phyloP scores from a whole-genome alignment of 2,888 invertebrate species.

The Drosophila bunnanda region DNA sequence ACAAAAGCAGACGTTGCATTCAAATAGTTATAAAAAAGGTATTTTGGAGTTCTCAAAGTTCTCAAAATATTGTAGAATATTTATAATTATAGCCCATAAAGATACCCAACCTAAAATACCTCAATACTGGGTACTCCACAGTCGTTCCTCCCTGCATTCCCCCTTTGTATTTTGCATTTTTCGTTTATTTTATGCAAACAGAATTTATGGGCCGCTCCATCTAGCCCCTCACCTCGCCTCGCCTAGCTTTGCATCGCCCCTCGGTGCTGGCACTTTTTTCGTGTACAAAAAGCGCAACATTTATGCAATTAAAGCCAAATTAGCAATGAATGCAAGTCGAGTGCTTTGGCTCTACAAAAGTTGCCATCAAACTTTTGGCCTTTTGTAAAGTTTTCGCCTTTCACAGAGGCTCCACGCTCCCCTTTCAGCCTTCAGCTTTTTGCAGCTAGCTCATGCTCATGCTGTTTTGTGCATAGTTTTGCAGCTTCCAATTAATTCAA shows the following conservation, averaged over 20 bases:
- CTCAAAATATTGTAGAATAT: too few relatives aligned
- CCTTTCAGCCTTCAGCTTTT: conserved; percentile 10
- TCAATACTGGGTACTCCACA: neutral
- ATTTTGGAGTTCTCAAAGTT: too few relatives aligned
- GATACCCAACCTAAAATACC: neutral
- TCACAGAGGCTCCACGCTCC: conserved; percentile 29
- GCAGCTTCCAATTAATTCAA: conserved; percentile 80
- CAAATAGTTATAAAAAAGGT: neutral
- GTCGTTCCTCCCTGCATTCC: neutral
- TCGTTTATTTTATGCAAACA: conserved; percentile 58
- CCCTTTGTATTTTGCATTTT: conserved; percentile 25
- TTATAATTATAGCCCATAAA: too few relatives aligned
- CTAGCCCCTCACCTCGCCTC: conserved; percentile 7
- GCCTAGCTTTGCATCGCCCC: conserved; percentile 8
- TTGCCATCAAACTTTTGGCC: conserved; percentile 80
- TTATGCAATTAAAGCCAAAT: conserved; percentile 82
- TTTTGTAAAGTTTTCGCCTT: conserved; percentile 76
- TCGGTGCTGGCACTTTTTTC: conserved; percentile 59
- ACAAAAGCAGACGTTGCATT: neutral
- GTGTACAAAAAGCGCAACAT: conserved; percentile 78
- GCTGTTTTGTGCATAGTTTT: conserved; percentile 50
- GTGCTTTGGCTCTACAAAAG: conserved; percentile 76
- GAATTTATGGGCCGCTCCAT: conserved; percentile 67
- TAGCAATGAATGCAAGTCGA: conserved; percentile 80
- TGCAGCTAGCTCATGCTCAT: neutral